Base-by-base conservation (phyloP, 1,140 invertebrate species). In the Planococcus citri region DNA sequence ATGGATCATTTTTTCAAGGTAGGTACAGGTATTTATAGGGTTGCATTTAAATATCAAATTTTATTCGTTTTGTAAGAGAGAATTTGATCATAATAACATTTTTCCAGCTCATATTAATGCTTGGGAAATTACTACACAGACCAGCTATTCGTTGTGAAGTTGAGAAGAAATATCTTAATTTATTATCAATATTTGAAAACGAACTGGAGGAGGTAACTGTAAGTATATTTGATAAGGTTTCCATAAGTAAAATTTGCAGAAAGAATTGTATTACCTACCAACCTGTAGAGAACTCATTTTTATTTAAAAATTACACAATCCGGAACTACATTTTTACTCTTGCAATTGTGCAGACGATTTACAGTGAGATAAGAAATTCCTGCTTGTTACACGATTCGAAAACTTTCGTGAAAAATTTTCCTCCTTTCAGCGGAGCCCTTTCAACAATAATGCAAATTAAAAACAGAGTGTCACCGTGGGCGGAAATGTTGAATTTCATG, bases 1-100 rank as follows among this genome's bases (percentile, higher is more conserved):
- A 77, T 89, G 20, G 86, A 90, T 74, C 80, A 83, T 61, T 78
- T 83, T 27, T 84, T 81, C 74, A 85, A 84, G 78, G 82, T 84
- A 74, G 27, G 29, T 33, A 33, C 29, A 33, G n/a, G n/a, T n/a
- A 33, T 33, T 33, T 33, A 33, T 6, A 33, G 12, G 29, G 29
- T 33, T 33, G 29, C 10, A 8, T 29, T 68, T 68, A 12, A 64
- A 33, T 20, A 29, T 8, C 27, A 20, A 21, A 1, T 29, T 24
- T 14, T 33, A 57, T 22, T 37, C 41, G 29, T n/a, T n/a, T 17
- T 33, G 20, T 33, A n/a, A 1, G 29, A 33, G 29, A 6, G 29
- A 6, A 33, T 33, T 33, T 33, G 12, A 6, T 33, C 12, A 33
- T 33, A 6, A 33, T 51, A 20, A 51, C n/a, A n/a, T n/a, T n/a